Base-by-base conservation (phyloP, 2,888 invertebrate genomes). In the Oscheius myriophilus region DNA sequence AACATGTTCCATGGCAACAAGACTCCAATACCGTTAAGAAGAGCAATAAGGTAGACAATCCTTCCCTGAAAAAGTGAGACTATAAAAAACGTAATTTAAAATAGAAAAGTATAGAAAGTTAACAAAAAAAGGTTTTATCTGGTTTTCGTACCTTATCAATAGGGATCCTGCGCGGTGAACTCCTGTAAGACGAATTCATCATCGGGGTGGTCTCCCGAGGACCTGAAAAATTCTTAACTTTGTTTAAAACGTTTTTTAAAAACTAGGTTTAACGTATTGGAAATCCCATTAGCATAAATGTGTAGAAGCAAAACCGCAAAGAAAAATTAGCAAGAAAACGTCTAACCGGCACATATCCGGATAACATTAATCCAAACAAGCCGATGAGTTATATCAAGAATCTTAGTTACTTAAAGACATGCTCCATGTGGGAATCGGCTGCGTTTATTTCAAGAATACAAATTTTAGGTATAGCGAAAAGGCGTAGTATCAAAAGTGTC, bases 1-100 rank as follows among this genome's bases (percentile, higher is more conserved):
- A 98, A 96, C 95, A 96, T 96, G 88, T 98, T 98, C 97, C 97
- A 98, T n/a, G 97, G 94, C 89, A 95, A 94, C 69, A 93, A 90
- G 0, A 93, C 92, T 43, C 96, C 97, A 75, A 98, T 90, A 6
- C 97, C 98, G 88, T 97, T 96, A 58, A 96, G 89, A 77, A 96
- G 80, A 87, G 97, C 91, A 67, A 94, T 95, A 66, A 94, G 88
- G 88, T 93, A 95, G 53, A 97, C 94, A 1, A 78, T 12, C 12
- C 58, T 42, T 33, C 49, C 16, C 49, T 61, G 39, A 26, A 25
- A 6, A 33, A 33, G 33, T 9, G 33, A 33, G 9, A 9, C 9
- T 33, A 6, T 3, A 33, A 33, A 33, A 33, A n/a, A n/a, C n/a
- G n/a, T n/a, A n/a, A n/a, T n/a, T n/a, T n/a, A n/a, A n/a, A n/a